Percentiles rank a stretch among this genome's conserved stretches.
Conservation (phyloP, 2,113 vertebrate species). For the Pygoscelis antarcticus region DNA sequence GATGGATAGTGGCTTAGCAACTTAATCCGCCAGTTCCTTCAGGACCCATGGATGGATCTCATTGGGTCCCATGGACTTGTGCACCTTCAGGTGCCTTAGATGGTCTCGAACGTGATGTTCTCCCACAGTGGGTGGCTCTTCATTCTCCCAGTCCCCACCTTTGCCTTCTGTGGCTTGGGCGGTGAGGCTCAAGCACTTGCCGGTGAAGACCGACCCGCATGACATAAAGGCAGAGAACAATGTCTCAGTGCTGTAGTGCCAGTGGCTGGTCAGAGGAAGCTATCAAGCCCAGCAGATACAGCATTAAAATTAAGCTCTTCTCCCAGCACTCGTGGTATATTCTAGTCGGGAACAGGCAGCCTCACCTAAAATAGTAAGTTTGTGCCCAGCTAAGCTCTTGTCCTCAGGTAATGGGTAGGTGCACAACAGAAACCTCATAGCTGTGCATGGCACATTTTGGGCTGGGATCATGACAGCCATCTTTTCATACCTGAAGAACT, state of each 20-base stretch:
- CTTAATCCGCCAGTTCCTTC: too few relatives aligned
- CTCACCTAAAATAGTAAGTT: background rate
- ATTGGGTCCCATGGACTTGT: too few relatives aligned
- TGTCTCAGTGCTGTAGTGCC: background rate
- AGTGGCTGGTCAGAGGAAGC: background rate
- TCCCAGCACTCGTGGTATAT: accelerated
- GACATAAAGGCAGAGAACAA: background rate
- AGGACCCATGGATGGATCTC: too few relatives aligned
- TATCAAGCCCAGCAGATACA: accelerated
- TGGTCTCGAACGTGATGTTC: too few relatives aligned
- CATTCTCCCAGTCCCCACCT: too few relatives aligned
- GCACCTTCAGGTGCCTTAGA: too few relatives aligned
- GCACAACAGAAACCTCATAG: background rate
- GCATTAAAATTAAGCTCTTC: background rate
- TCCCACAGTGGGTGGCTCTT: too few relatives aligned
- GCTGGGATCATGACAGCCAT: background rate
- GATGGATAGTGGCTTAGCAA: too few relatives aligned
- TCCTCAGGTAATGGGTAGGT: background rate
- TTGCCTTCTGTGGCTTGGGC: too few relatives aligned
- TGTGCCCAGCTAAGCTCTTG: background rate
- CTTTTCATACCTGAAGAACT: background rate
- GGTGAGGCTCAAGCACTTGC: too few relatives aligned
- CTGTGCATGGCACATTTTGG: background rate
- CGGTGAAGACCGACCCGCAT: too few relatives aligned
- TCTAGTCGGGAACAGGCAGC: background rate